A percentile compares a stretch with the other conserved stretches of the same genome.
Conservation (phyloP, 1,140 invertebrate species). For the Adelges cooleyi region DNA sequence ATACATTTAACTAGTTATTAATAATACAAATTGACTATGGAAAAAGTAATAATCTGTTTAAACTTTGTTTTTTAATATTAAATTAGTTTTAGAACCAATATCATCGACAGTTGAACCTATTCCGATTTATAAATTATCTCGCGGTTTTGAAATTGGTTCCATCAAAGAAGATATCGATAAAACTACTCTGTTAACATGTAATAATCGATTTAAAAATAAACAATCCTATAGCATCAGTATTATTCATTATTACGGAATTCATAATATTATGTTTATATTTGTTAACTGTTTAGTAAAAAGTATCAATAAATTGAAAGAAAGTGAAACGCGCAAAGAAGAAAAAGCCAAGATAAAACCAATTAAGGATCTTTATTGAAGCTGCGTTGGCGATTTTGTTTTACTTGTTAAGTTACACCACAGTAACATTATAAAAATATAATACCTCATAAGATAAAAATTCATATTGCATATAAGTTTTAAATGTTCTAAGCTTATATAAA, state of each 20-base stretch:
- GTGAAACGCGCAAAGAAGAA: slow-evolving; percentile 5
- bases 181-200: slow-evolving; percentile 4
- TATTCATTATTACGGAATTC: not conserved
- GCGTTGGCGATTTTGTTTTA: no score
- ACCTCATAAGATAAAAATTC: no score
- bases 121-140: slow-evolving; percentile 18
- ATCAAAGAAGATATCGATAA: not conserved
- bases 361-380: no score
- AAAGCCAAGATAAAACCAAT: slow-evolving; percentile 3
- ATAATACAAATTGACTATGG: no score
- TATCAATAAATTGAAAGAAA: slow-evolving; percentile 14
- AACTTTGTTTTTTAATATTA: not conserved
- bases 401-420: no score
- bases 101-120: slow-evolving; percentile 22
- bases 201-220: not conserved
- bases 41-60: not conserved
- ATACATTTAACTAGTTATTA: no score
- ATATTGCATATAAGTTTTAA: no score
- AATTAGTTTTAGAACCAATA: slow-evolving; percentile 14
- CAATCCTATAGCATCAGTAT: not conserved
- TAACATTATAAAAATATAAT: no score
- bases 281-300: not conserved
- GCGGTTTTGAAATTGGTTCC: not conserved
- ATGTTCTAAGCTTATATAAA: no score
- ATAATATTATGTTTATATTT: not conserved